These are phyloP conservation scores for Psittacula derbiana DNA, from an alignment of 2,797 vertebrate genomes.

Conservation along the genomic window DNA sequence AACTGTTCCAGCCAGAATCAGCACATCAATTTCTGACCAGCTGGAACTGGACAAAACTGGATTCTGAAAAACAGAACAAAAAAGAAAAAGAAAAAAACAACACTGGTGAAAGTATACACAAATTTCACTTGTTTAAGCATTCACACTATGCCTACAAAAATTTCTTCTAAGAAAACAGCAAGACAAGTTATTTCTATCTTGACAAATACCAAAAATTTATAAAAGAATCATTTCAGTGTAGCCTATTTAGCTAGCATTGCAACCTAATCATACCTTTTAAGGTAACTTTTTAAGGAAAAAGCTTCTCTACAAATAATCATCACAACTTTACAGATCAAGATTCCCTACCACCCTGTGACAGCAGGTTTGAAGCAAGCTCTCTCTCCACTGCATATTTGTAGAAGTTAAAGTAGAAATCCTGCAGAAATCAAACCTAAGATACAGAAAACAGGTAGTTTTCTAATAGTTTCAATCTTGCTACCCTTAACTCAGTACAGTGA, in stretches of 20 bases:
- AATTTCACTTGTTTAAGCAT: background rate
- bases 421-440: background rate
- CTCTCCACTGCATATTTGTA: background rate
- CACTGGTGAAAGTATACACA: background rate
- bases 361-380: background rate
- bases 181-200: background rate
- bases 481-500: background rate
- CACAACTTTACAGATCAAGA: background rate
- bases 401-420: slow-evolving; percentile 2
- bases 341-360: background rate
- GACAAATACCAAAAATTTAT: background rate
- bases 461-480: background rate
- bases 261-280: background rate
- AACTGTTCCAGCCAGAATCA: slow-evolving; percentile 85
- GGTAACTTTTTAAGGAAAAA: background rate
- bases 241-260: background rate
- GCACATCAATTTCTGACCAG: slow-evolving; percentile 87
- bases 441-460: background rate
- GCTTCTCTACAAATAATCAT: background rate
- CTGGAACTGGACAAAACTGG: slow-evolving; percentile 38
- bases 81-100: background rate
- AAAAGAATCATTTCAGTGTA: background rate
- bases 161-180: background rate
- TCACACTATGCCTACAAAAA: background rate
- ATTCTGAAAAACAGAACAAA: slow-evolving; percentile 48